phyloP scores from a whole-genome alignment of 2,888 invertebrate genomes.

The Allophyes oxyacanthae region DNA sequence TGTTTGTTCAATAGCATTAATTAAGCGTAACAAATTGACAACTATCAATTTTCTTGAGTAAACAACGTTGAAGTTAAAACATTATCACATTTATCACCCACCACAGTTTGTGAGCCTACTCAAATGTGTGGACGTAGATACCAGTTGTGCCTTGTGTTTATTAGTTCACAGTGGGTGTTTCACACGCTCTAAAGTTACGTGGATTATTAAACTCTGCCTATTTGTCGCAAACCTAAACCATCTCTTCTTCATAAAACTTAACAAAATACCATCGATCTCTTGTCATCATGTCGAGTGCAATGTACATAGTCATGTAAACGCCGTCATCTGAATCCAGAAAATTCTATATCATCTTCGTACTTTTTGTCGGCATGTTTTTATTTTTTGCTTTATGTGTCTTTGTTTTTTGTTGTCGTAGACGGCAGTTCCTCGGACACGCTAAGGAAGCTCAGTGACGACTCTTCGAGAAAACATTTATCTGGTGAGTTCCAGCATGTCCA shows the following conservation, averaged over 20 bases:
- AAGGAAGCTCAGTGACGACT: slow-evolving; percentile 87
- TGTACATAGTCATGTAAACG: slow-evolving; percentile 56
- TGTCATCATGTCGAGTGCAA: slow-evolving; percentile 52
- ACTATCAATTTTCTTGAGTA: slow-evolving; percentile 53
- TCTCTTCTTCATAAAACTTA: slow-evolving; percentile 47
- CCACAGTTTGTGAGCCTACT: slow-evolving; percentile 69
- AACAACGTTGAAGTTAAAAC: slow-evolving; percentile 61
- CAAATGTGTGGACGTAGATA: slow-evolving; percentile 64
- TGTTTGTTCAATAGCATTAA: slow-evolving; percentile 19
- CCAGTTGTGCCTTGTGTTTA: slow-evolving; percentile 66
- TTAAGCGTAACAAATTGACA: slow-evolving; percentile 51
- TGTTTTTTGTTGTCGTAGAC: slow-evolving; percentile 87
- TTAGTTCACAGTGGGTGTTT: slow-evolving; percentile 66
- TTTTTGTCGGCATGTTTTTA: slow-evolving; percentile 78
- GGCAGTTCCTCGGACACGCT: slow-evolving; percentile 84
- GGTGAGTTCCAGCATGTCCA: slow-evolving; percentile 73
- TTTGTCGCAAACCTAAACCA: slow-evolving; percentile 59
- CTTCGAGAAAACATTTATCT: slow-evolving; percentile 88
- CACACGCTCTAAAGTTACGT: slow-evolving; percentile 60
- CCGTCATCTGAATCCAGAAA: slow-evolving; percentile 60
- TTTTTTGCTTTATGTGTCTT: slow-evolving; percentile 86
- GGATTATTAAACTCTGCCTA: slow-evolving; percentile 68
- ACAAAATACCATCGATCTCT: slow-evolving; percentile 53
- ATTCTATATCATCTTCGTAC: slow-evolving; percentile 58
- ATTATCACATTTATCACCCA: slow-evolving; percentile 74